These are phyloP conservation scores for Anisognathus igniventris DNA, from an alignment of 2,797 vertebrate genomes.

Conservation along the genomic window DNA sequence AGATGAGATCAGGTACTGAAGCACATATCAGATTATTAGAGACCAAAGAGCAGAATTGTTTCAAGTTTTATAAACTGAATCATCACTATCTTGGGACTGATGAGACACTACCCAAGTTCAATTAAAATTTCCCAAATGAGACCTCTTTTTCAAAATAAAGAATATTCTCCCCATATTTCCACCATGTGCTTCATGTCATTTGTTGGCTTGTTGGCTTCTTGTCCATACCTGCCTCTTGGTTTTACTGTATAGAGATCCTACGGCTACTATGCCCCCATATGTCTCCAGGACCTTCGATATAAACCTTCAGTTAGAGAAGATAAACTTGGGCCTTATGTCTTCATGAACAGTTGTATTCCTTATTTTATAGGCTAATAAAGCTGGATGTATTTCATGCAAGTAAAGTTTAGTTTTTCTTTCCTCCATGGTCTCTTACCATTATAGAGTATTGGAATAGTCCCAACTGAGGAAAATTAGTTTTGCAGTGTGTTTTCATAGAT, in stretches of 20 bases:
- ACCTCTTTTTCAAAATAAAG: not conserved
- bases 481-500: not conserved
- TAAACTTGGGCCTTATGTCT: not conserved
- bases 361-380: not conserved
- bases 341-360: not conserved
- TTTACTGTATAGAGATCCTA: not conserved
- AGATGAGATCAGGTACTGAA: not conserved
- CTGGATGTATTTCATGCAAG: not conserved
- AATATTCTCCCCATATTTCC: not conserved
- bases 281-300: not conserved
- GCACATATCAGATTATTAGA: not conserved
- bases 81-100: not conserved
- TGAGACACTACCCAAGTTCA: rapidly evolving
- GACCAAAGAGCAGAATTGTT: not conserved
- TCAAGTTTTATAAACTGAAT: not conserved
- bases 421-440: not conserved
- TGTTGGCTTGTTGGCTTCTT: not conserved
- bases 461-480: not conserved
- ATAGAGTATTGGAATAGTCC: not conserved
- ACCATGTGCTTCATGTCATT: not conserved
- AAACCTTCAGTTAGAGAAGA: not conserved
- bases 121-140: not conserved
- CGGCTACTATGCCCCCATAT: rapidly evolving
- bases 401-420: not conserved
- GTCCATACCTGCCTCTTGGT: rapidly evolving